Percentiles rank a stretch among this genome's conserved stretches.
phyloP scores from a whole-genome alignment of 2,113 vertebrate species.

The Spea bombifrons region DNA sequence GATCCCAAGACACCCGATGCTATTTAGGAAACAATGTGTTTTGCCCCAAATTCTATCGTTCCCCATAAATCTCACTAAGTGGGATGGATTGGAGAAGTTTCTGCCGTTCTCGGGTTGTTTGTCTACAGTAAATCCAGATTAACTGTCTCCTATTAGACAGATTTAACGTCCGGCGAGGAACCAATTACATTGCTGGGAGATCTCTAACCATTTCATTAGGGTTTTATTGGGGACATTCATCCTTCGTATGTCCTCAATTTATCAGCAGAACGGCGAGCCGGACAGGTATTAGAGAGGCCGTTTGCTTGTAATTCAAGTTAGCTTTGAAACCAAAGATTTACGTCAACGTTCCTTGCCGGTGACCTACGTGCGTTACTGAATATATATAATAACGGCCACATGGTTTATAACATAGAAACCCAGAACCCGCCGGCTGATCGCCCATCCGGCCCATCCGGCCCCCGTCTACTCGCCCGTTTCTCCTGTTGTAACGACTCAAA shows the following conservation, averaged over 20 bases:
- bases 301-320: slow-evolving; percentile 16
- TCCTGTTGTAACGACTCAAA: no score
- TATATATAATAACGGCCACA: slow-evolving; percentile 10
- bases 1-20: no score
- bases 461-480: no score
- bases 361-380: not conserved
- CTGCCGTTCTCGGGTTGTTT: not conserved
- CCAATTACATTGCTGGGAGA: slow-evolving; percentile 2
- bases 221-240: slow-evolving; percentile 41
- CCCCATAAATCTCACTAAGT: not conserved
- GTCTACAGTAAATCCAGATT: not conserved
- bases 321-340: not conserved
- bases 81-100: not conserved
- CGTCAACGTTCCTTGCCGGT: not conserved
- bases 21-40: not conserved
- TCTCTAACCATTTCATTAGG: slow-evolving; percentile 32
- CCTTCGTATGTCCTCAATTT: slow-evolving; percentile 8
- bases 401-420: no score
- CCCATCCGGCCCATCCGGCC: no score
- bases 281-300: slow-evolving; percentile 29
- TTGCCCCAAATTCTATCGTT: not conserved
- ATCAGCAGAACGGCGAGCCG: slow-evolving; percentile 18
- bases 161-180: slow-evolving; percentile 4
- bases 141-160: slow-evolving; percentile 21
- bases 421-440: no score